phyloP scores from a whole-genome alignment of 2,888 invertebrate genomes.

The Pristionchus exspectatus region DNA sequence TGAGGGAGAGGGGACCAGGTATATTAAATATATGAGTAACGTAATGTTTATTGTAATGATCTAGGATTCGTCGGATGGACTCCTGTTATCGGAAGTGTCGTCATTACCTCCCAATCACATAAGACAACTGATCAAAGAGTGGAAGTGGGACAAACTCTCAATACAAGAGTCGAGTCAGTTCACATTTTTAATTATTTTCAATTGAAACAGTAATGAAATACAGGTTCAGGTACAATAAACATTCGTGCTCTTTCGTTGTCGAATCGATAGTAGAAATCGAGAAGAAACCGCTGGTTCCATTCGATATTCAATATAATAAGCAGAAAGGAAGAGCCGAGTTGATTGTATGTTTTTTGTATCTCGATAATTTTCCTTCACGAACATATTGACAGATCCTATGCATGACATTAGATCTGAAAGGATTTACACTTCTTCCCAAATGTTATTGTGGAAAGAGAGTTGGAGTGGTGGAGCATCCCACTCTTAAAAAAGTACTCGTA shows the following conservation, averaged over 20 bases:
- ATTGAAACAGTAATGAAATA: neutral
- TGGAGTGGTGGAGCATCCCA: neutral
- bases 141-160: neutral
- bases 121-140: neutral
- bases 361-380: neutral
- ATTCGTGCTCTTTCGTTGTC: neutral
- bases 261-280: neutral
- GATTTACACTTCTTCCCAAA: neutral
- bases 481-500: neutral
- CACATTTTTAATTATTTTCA: neutral
- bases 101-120: neutral
- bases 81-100: neutral
- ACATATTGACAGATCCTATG: neutral
- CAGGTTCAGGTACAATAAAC: slow-evolving; percentile 4
- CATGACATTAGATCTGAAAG: neutral
- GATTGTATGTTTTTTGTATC: neutral
- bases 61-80: neutral
- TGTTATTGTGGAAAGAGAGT: neutral
- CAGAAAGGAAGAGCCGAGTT: neutral
- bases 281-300: neutral
- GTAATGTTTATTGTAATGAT: neutral
- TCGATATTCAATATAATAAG: neutral
- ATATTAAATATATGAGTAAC: neutral
- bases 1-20: neutral
- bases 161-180: slow-evolving; percentile 1